phyloP scores from a whole-genome alignment of 2,888 invertebrate species.

The Allygus modestus region DNA sequence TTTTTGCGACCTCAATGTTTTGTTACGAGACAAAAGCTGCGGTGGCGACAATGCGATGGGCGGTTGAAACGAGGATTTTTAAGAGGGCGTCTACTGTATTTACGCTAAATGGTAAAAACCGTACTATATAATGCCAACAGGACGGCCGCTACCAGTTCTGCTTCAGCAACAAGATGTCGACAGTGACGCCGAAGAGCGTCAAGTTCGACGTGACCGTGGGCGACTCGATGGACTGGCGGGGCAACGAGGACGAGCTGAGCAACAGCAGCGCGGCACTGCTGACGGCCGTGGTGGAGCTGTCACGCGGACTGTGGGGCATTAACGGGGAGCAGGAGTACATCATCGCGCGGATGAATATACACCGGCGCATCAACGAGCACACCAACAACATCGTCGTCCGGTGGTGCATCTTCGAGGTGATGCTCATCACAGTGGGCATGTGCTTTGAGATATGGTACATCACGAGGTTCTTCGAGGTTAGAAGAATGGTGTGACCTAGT shows the following conservation, averaged over 20 bases:
- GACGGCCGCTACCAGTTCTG: neutral
- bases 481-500: constrained; percentile 2
- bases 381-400: neutral
- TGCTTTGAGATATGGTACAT: constrained; percentile 29
- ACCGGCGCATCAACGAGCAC: constrained; percentile 8
- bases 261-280: neutral
- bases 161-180: constrained; percentile 18
- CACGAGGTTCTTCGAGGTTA: constrained; percentile 6
- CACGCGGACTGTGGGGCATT: neutral
- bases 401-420: constrained; percentile 8
- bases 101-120: no score
- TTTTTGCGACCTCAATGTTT: no score
- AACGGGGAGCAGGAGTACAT: constrained; percentile 25
- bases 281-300: neutral
- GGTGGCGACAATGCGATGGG: no score
- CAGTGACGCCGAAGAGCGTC: constrained; percentile 11
- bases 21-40: no score
- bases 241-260: neutral
- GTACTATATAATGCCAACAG: neutral
- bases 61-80: no score
- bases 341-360: constrained; percentile 24
- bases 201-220: constrained; percentile 1
- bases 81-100: no score
- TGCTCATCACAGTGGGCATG: neutral
- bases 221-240: neutral